A percentile compares a stretch with the other conserved stretches of the same genome.
These are phyloP conservation scores for Acleris holmiana DNA, from an alignment of 2,888 invertebrate genomes.

Conservation along the genomic window DNA sequence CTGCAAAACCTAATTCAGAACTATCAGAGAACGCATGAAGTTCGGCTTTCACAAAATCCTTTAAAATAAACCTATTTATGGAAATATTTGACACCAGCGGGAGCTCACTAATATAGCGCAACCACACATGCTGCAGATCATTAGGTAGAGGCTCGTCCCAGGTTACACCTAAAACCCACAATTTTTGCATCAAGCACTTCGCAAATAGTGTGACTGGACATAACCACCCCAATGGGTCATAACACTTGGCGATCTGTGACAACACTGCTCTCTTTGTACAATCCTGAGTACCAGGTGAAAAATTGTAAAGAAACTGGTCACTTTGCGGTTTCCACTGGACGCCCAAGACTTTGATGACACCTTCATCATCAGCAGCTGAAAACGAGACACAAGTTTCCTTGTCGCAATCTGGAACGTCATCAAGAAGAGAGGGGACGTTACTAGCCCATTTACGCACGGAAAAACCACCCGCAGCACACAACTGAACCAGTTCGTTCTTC, in stretches of 20 bases:
- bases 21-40: too few species aligned
- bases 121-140: too few species aligned
- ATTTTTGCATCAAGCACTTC: too few species aligned
- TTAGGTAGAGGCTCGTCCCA: too few species aligned
- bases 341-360: not conserved
- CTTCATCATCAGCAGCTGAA: not conserved
- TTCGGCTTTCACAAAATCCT: too few species aligned
- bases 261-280: not conserved
- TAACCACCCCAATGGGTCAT: not conserved
- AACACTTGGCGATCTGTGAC: not conserved
- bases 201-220: not conserved
- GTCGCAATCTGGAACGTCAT: not conserved
- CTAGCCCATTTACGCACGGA: not conserved
- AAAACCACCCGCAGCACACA: slow-evolving; percentile 1
- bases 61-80: too few species aligned
- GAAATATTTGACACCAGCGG: too few species aligned
- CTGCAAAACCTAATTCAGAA: too few species aligned
- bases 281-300: too few species aligned
- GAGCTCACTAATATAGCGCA: too few species aligned
- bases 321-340: not conserved
- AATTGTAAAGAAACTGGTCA: too few species aligned
- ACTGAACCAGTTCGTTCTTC: not conserved
- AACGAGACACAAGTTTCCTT: not conserved
- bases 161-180: too few species aligned
- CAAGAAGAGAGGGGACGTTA: not conserved